Evolutionary conservation across 2,888 invertebrate genomes (phyloP), one percentile per base, ranked within the genome.

Genomic region (Lottia scabra): DNA sequence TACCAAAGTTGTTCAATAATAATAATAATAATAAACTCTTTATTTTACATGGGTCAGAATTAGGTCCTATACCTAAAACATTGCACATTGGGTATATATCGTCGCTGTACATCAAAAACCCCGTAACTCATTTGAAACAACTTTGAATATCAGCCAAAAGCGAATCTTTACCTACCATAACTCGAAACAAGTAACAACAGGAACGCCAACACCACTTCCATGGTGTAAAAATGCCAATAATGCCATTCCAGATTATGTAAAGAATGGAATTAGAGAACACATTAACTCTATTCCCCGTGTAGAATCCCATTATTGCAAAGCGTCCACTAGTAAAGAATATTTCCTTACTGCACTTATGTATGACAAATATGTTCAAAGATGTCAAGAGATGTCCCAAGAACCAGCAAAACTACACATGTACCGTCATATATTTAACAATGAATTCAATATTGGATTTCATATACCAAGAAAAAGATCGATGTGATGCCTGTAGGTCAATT

Each of bases 391-490:
- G 30, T 30, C 30, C 5, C 30, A 30, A 30, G 63, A 27, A 30
- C 63, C 68, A 19, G 74, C 46, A 15, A 67, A 71, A n/a, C 66
- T 69, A 8, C 72, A 75, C 38, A n/a, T 71, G 19, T 75, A 75
- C 64, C 16, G 72, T 1, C 30, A 75, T 2, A 71, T 73, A n/a
- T 75, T 75, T 48, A 65, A 70, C 30, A 65, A 23, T 8, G 70
- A 75, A 63, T 75, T 70, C 65, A 75, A 75, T 43, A 46, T 73
- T 4, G 70, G 16, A 6, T 70, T 73, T 45, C 70, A 73, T 15
- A 12, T 63, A 10, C 73, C 70, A n/a, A 10, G 63, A 70, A n/a
- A 66, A 45, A 19, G 73, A 73, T 62, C 4, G 65, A n/a, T 73
- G 73, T 46, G 73, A 73, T 43, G 64, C 23, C 16, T 73, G 73